Conservation (phyloP, 2,888 invertebrate genomes). For the Rhingia campestris region DNA sequence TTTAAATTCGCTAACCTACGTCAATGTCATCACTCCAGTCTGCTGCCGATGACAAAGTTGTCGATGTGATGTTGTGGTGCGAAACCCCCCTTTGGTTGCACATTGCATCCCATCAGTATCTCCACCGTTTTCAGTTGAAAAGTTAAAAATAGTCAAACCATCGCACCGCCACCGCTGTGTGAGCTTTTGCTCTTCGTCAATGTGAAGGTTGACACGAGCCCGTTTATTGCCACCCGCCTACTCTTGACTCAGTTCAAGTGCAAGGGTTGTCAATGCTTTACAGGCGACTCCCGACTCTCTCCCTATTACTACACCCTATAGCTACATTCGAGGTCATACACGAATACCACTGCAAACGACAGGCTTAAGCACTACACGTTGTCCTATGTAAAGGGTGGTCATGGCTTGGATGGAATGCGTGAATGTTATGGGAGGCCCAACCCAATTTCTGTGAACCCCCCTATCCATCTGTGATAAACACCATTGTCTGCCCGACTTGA, state of each 20-base stretch:
- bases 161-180: not conserved
- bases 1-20: slow-evolving; percentile 22
- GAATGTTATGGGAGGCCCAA: not conserved
- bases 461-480: slow-evolving; percentile 35
- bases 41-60: not conserved
- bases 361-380: not conserved
- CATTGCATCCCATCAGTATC: slow-evolving; percentile 41
- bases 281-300: not conserved
- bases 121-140: not conserved
- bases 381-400: not conserved
- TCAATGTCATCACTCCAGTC: slow-evolving; percentile 5
- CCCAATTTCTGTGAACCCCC: too few relatives aligned
- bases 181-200: slow-evolving; percentile 55
- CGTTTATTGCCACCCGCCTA: slow-evolving; percentile 48
- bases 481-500: slow-evolving; percentile 61
- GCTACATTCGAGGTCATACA: slow-evolving; percentile 35
- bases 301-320: slow-evolving; percentile 35
- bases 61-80: not conserved
- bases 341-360: slow-evolving; percentile 11
- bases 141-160: slow-evolving; percentile 37
- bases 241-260: slow-evolving; percentile 64
- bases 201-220: slow-evolving; percentile 68
- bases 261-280: slow-evolving; percentile 57
- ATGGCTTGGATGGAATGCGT: slow-evolving; percentile 1
- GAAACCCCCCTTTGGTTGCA: slow-evolving; percentile 5